Evolutionary conservation across 2,113 vertebrate species (phyloP).

Genomic region (Haemorhous mexicanus): DNA sequence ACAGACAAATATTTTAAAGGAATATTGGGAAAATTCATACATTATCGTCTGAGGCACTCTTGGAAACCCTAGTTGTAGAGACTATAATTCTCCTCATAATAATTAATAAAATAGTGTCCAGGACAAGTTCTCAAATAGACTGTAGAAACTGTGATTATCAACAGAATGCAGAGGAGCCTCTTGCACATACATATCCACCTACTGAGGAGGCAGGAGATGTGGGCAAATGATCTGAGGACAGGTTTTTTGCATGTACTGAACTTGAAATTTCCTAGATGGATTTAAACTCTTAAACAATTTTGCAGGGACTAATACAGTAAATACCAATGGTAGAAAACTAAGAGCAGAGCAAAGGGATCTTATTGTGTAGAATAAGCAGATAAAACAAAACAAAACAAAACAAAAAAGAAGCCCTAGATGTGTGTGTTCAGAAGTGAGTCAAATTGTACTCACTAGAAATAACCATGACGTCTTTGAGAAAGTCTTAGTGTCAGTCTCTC

Average conservation of each 20-base stretch:
- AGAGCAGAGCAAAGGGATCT: not conserved
- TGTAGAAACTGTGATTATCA: not conserved
- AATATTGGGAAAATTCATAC: not conserved
- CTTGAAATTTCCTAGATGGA: not conserved
- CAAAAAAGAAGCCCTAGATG: rapidly evolving
- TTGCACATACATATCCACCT: not conserved
- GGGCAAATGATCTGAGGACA: not conserved
- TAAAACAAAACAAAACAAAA: not conserved
- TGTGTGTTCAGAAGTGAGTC: not conserved
- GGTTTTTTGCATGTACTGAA: not conserved
- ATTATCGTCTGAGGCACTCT: not conserved
- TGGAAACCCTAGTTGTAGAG: not conserved
- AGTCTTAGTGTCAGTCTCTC: not conserved
- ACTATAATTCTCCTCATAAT: not conserved
- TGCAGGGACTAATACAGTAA: not conserved
- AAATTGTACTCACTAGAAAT: not conserved
- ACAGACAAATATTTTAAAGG: not conserved
- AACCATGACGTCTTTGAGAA: not conserved
- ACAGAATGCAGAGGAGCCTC: not conserved
- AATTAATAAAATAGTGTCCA: not conserved
- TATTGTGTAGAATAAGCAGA: not conserved
- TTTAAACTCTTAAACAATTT: not conserved
- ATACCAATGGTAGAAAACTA: not conserved
- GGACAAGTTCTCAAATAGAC: not conserved
- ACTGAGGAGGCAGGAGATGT: not conserved